Conservation (phyloP, 2,113 vertebrate genomes). For the Ceuthmochares aereus region DNA sequence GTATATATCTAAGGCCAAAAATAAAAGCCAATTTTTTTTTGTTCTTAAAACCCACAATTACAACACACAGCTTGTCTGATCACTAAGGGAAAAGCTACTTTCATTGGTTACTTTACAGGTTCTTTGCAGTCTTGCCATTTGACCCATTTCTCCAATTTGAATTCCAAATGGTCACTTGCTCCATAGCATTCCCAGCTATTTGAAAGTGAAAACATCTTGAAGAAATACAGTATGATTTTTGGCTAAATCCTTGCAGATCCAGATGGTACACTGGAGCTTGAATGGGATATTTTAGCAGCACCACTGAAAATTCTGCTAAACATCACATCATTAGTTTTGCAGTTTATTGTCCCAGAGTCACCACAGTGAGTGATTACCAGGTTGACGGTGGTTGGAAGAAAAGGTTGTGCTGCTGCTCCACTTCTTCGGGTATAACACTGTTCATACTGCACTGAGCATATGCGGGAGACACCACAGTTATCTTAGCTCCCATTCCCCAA, state of each 20-base stretch:
- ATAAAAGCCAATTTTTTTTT: background rate
- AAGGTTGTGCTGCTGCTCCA: fast-evolving
- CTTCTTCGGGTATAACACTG: background rate
- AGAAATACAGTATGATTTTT: background rate
- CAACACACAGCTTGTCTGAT: background rate
- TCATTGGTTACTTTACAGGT: background rate
- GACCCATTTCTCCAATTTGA: background rate
- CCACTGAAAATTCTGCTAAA: background rate
- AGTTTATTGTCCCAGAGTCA: background rate
- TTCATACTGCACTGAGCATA: background rate
- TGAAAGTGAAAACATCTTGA: background rate
- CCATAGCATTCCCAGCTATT: background rate
- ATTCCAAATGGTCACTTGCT: background rate
- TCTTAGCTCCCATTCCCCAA: background rate
- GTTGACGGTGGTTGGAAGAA: background rate
- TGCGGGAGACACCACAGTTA: background rate
- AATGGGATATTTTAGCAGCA: background rate
- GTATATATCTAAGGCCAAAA: background rate
- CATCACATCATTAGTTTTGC: background rate
- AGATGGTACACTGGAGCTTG: background rate
- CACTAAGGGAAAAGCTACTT: background rate
- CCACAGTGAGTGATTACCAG: background rate
- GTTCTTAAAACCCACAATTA: background rate
- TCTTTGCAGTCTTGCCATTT: background rate
- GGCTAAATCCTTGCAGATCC: background rate